Percentiles rank a stretch among this genome's conserved stretches.
Evolutionary conservation across 2,113 vertebrate genomes (phyloP).

Genomic region (Campylomormyrus numenius): DNA sequence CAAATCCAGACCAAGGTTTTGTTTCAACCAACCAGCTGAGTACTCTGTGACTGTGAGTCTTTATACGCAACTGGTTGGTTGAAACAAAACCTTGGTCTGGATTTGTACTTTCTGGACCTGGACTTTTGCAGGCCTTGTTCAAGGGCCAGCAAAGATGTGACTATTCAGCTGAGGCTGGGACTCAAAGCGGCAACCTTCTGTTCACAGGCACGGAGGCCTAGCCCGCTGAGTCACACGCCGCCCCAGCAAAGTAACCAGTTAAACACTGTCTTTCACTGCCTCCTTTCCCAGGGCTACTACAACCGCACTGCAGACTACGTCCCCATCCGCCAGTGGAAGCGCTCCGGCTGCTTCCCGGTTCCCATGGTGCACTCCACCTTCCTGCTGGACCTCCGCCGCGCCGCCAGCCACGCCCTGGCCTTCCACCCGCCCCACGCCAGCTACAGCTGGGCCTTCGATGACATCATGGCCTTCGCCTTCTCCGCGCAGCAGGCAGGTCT

Average conservation of each 20-base stretch:
- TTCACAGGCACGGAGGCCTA: background rate
- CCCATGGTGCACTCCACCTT: slow-evolving; percentile 85
- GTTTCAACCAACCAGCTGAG: too few species aligned
- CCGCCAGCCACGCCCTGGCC: slow-evolving; percentile 56
- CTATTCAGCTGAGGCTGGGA: background rate
- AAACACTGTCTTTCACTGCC: background rate
- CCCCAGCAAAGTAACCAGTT: background rate
- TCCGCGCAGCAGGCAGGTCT: slow-evolving; percentile 75
- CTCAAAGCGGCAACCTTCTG: background rate
- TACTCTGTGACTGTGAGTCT: too few species aligned
- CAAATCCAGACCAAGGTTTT: too few species aligned
- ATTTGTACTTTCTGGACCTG: background rate
- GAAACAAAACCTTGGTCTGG: too few species aligned
- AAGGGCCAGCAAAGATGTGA: background rate
- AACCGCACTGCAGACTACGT: slow-evolving; percentile 74
- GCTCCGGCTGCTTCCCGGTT: slow-evolving; percentile 71
- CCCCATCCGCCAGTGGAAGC: slow-evolving; percentile 73
- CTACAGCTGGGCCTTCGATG: slow-evolving; percentile 77
- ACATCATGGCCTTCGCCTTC: slow-evolving; percentile 83
- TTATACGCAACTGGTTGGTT: too few species aligned
- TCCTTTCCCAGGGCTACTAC: slow-evolving; percentile 71
- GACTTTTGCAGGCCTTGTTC: background rate
- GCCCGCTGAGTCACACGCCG: background rate
- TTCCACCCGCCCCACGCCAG: slow-evolving; percentile 72
- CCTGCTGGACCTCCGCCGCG: slow-evolving; percentile 75